Evolutionary conservation across 2,797 vertebrate species (phyloP), one percentile per base, ranked within the genome.

Genomic region (Austrolebias charrua): DNA sequence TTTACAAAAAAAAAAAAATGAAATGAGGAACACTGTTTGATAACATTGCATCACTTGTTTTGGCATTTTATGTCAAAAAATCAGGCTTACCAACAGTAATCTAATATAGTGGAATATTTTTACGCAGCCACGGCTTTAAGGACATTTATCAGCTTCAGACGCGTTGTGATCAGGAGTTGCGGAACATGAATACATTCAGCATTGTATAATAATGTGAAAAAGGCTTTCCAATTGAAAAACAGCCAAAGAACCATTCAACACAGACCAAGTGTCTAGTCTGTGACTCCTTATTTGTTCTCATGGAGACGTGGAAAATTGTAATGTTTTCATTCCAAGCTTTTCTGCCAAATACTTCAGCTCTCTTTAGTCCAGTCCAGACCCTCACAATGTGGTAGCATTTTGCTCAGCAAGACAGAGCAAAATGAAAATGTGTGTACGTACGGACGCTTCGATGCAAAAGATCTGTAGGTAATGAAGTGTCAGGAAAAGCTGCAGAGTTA

Each of bases 271-370:
- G 82, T 76, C 77, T 88, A 72, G 84, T 81, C 82, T 85, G 81
- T 82, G 89, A 92, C 83, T 91, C 90, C 89, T 83, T 90, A 86
- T 88, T 90, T 92, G 83, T 92, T 87, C 90, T 91, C 79, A 84
- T 69, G 61, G 86, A 89, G 89, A 91, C 56, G 76, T 92, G 92
- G 92, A 93, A 92, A 93, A 88, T 90, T 60, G 84, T 86, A 86
- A 89, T 80, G 86, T 88, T 91, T 91, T 92, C 85, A 89, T 91
- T 92, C 87, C 87, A 88, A 87, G 76, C 71, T 80, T 85, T 82
- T 86, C 81, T 90, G 90, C 88, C 90, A 93, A 91, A 84, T 79
- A 80, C 73, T 88, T 80, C 76, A 76, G 78, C 73, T 68, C 71
- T 79, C 43, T 50, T 40, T 69, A 75, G 81, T 83, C 83, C 72